Conservation (phyloP, 2,888 invertebrate genomes). For the Coremacera marginata region DNA sequence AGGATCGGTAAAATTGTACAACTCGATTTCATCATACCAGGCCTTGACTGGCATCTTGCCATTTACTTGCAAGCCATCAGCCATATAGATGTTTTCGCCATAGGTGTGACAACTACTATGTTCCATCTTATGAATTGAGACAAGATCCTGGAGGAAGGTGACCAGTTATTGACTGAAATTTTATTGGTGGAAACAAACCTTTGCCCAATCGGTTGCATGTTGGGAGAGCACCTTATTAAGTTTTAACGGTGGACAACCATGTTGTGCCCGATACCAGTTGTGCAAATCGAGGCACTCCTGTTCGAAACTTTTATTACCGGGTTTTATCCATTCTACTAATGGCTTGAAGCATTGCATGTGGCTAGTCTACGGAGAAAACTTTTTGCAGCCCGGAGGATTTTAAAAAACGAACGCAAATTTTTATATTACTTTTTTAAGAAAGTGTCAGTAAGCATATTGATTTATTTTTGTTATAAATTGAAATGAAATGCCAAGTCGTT, state of each 20-base stretch:
- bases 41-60: slow-evolving; percentile 58
- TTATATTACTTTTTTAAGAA: no score
- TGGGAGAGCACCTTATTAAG: slow-evolving; percentile 76
- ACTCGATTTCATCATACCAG: slow-evolving; percentile 84
- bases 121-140: slow-evolving; percentile 73
- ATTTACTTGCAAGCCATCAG: slow-evolving; percentile 77
- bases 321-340: no score
- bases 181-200: slow-evolving; percentile 61
- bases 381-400: no score
- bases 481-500: no score
- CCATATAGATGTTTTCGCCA: slow-evolving; percentile 87
- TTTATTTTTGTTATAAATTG: no score
- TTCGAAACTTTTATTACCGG: no score
- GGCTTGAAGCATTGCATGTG: no score
- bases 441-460: no score
- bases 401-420: no score
- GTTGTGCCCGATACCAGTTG: slow-evolving; percentile 78
- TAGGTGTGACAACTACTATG: slow-evolving; percentile 83
- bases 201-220: slow-evolving; percentile 81
- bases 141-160: slow-evolving; percentile 51
- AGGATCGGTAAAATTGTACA: slow-evolving; percentile 74
- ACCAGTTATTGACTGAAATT: background rate
- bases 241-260: slow-evolving; percentile 78
- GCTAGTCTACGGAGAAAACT: no score
- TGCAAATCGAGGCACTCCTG: slow-evolving; percentile 67